A percentile compares a stretch with the other conserved stretches of the same genome.
Conservation (phyloP, 1,140 invertebrate species). For the Psilanteris sp. region DNA sequence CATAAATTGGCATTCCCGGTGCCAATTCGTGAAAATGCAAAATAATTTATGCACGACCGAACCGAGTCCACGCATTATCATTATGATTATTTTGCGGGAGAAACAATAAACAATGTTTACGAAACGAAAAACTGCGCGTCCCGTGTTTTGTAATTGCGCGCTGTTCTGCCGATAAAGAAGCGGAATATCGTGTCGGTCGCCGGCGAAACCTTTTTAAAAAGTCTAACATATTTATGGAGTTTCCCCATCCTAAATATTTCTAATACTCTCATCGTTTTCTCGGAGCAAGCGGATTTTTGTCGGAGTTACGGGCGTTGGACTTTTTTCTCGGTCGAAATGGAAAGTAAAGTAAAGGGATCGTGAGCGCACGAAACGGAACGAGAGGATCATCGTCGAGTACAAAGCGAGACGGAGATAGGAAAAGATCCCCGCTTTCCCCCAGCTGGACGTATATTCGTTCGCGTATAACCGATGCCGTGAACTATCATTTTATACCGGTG, state of each 20-base stretch:
- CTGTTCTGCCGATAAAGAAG: too few relatives aligned
- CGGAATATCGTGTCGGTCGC: too few relatives aligned
- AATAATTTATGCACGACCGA: too few relatives aligned
- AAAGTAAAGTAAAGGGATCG: conserved; percentile 56
- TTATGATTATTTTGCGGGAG: too few relatives aligned
- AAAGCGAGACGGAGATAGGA: conserved; percentile 37
- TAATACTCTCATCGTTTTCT: conserved; percentile 30
- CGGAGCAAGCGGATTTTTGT: conserved; percentile 33
- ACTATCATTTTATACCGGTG: conserved; percentile 35
- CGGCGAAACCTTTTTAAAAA: too few relatives aligned
- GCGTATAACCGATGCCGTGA: conserved; percentile 26
- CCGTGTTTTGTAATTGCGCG: too few relatives aligned
- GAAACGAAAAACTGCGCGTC: too few relatives aligned
- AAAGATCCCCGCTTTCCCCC: conserved; percentile 22
- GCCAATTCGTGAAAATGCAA: too few relatives aligned
- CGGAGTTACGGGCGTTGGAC: conserved; percentile 19
- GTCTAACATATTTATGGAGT: conserved; percentile 11
- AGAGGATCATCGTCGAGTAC: conserved; percentile 33
- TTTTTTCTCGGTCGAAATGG: conserved; percentile 51
- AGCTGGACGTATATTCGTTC: conserved; percentile 36
- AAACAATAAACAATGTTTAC: too few relatives aligned
- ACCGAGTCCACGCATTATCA: too few relatives aligned
- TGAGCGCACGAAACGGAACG: conserved; percentile 40
- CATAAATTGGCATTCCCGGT: too few relatives aligned
- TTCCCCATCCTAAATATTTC: conserved; percentile 28